A percentile compares a stretch with the other conserved stretches of the same genome.
Conservation (phyloP, 2,113 vertebrate genomes). For the Lampris megalopsis region DNA sequence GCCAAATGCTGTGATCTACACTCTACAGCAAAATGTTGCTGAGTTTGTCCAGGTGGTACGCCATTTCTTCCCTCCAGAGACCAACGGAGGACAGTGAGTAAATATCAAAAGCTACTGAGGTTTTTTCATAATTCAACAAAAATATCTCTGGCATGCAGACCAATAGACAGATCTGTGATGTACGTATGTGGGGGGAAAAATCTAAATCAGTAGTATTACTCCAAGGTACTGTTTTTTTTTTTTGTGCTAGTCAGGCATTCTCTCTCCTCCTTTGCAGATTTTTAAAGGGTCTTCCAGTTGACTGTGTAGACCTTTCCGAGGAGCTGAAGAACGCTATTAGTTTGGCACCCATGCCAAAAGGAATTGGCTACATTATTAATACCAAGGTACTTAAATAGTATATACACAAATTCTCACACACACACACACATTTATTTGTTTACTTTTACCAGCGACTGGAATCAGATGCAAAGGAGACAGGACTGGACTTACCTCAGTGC, state of each 20-base stretch:
- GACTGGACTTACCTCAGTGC: too few relatives aligned
- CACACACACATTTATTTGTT: too few relatives aligned
- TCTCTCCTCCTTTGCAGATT: constrained; percentile 82
- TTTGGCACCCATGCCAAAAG: constrained; percentile 79
- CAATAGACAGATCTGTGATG: too few relatives aligned
- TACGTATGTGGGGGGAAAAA: too few relatives aligned
- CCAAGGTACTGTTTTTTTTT: too few relatives aligned
- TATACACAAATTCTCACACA: neutral
- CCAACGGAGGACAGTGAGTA: constrained; percentile 88
- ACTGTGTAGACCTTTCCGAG: constrained; percentile 61
- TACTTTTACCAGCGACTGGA: too few relatives aligned
- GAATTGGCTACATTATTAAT: constrained; percentile 88
- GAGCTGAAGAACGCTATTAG: constrained; percentile 79
- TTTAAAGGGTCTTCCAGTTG: constrained; percentile 84
- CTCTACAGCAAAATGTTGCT: constrained; percentile 81
- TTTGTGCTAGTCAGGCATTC: neutral
- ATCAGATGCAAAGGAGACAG: too few relatives aligned
- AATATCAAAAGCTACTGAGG: neutral
- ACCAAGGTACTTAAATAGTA: constrained; percentile 80
- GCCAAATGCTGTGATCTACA: constrained; percentile 93
- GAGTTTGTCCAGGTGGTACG: constrained; percentile 89
- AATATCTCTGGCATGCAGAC: neutral
- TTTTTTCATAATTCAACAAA: neutral
- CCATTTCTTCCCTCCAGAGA: constrained; percentile 87
- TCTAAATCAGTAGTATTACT: too few relatives aligned